phyloP scores from a whole-genome alignment of 2,888 invertebrate genomes.

The Deroplatys truncata region DNA sequence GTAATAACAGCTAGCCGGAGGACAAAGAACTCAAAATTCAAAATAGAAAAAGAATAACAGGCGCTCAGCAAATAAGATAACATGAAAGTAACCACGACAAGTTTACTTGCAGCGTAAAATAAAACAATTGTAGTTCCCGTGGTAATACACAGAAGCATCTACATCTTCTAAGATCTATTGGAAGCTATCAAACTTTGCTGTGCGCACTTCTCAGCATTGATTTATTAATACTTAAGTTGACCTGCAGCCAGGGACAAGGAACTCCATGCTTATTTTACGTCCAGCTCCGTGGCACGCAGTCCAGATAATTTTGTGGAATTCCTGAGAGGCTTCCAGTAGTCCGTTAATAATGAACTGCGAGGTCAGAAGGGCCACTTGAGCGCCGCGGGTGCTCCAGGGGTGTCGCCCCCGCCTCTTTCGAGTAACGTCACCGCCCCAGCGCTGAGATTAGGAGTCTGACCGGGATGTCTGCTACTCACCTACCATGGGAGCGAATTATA shows the following conservation, averaged over 20 bases:
- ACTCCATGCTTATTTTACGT: background rate
- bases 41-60: no score
- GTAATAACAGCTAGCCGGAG: no score
- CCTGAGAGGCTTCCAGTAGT: background rate
- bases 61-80: no score
- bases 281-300: background rate
- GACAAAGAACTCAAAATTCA: no score
- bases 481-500: constrained; percentile 14
- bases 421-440: constrained; percentile 4
- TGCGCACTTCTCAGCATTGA: background rate
- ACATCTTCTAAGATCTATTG: no score
- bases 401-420: constrained; percentile 14
- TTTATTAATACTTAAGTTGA: background rate
- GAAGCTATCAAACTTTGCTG: no score
- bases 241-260: background rate
- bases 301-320: background rate
- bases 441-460: background rate
- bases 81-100: no score
- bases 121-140: no score
- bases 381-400: background rate
- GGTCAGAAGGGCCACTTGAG: background rate
- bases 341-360: background rate
- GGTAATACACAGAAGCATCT: no score
- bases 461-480: constrained; percentile 4
- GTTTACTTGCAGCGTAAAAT: no score